Conservation (phyloP, 1,140 invertebrate genomes). For the Drosophila littoralis region DNA sequence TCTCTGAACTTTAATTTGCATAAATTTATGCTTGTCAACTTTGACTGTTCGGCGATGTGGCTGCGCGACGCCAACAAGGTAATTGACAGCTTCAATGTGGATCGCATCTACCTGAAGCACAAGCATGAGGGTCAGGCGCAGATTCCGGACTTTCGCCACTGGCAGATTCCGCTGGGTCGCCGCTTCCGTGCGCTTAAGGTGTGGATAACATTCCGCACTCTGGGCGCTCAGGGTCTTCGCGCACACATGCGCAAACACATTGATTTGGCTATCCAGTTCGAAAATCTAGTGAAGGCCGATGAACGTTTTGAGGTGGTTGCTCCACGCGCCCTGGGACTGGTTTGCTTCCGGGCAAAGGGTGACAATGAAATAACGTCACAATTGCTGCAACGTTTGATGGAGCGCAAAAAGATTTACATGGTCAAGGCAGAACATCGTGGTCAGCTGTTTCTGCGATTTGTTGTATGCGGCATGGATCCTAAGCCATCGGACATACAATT, state of each 20-base stretch:
- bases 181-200: conserved; percentile 97
- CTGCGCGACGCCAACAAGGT: conserved; percentile 92
- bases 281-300: conserved; percentile 88
- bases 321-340: conserved; percentile 91
- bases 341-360: conserved; percentile 94
- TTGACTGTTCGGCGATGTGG: conserved; percentile 96
- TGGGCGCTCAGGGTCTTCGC: conserved; percentile 92
- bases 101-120: conserved; percentile 94
- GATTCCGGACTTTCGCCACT: conserved; percentile 96
- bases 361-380: conserved; percentile 90
- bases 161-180: conserved; percentile 98
- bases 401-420: conserved; percentile 92
- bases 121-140: conserved; percentile 87
- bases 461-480: conserved; percentile 90
- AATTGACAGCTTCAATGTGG: conserved; percentile 95
- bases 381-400: conserved; percentile 90
- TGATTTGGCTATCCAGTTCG: conserved; percentile 91
- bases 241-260: conserved; percentile 92
- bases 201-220: conserved; percentile 95
- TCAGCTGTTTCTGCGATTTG: conserved; percentile 92
- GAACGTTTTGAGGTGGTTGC: conserved; percentile 91
- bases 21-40: conserved; percentile 96
- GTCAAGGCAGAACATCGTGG: conserved; percentile 90
- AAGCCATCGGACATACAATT: conserved; percentile 90
- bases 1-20: conserved; percentile 97